phyloP scores from a whole-genome alignment of 2,888 invertebrate genomes.

The Glaucopsyche alexis region DNA sequence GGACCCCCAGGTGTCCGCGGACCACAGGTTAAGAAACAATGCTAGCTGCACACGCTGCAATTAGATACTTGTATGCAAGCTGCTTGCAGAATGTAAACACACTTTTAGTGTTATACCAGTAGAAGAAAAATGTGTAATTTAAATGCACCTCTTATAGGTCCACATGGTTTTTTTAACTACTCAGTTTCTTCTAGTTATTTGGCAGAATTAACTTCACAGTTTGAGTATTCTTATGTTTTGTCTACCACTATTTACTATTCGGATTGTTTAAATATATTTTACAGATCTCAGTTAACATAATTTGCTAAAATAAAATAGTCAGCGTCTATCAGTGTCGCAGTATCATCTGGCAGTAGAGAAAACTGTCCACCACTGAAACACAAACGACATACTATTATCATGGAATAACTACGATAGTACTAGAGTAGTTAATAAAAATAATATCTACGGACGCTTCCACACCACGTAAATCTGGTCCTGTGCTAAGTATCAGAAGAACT shows the following conservation, averaged over 20 bases:
- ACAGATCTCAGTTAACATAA: not conserved
- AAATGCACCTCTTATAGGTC: not conserved
- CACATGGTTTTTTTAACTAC: not conserved
- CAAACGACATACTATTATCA: slow-evolving; percentile 32
- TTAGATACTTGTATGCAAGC: not conserved
- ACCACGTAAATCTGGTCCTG: too few species aligned
- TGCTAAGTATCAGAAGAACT: too few species aligned
- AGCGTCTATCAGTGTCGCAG: slow-evolving; percentile 54
- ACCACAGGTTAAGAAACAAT: too few species aligned
- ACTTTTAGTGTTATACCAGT: too few species aligned
- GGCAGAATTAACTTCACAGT: not conserved
- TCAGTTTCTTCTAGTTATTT: not conserved
- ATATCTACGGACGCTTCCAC: too few species aligned
- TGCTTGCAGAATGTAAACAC: too few species aligned
- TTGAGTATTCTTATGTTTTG: not conserved
- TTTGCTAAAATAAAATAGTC: not conserved
- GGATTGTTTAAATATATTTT: not conserved
- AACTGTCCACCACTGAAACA: slow-evolving; percentile 73
- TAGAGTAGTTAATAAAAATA: too few species aligned
- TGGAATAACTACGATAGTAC: too few species aligned
- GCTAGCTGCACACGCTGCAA: not conserved
- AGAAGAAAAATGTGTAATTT: not conserved
- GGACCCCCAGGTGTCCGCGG: too few species aligned
- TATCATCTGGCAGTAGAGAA: slow-evolving; percentile 74
- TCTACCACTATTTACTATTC: not conserved